Evolutionary conservation across 2,113 vertebrate species (phyloP), one percentile per base, ranked within the genome.

Genomic region (Zosterops pallidus): DNA sequence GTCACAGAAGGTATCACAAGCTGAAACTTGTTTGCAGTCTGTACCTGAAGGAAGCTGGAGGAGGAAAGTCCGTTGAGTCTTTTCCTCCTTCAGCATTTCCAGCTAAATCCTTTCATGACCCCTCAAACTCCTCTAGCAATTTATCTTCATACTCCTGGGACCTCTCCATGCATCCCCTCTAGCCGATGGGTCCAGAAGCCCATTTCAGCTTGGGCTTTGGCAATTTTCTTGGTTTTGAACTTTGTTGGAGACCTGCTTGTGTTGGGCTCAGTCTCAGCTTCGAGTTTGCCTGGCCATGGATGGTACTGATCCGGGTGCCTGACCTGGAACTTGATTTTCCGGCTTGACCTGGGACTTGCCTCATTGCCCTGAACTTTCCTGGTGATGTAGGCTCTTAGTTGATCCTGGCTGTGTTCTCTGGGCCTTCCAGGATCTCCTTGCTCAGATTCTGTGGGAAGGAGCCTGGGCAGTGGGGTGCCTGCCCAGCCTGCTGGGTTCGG

Each of bases 221-320:
- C 13, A 11, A 6, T 44, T 53, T 46, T 11, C 8, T 7, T 31
- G 7, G 0, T 44, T 65, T 59, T 9, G 24, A 23, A 0, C 9
- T 39, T 6, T 1, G 5, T 1, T 55, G 28, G 20, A 76, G 79
- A 10, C 44, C 6, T 7, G 6, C 37, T 19, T 18, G 8, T 5
- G 31, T 15, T 12, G 20, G 14, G 8, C 19, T 60, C 29, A 47
- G 33, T 49, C 37, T 39, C 29, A 56, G 19, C n/a, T 18, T 16
- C 0, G 8, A 22, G 21, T 12, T 42, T 23, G 9, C 37, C n/a
- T 18, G 37, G 35, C 53, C 17, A 1, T 6, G 37, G 37, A 4
- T 14, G 1, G 9, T 39, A 5, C 4, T 5, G 23, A 21, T 18
- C 26, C 0, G 0, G 15, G 28, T 33, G 29, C n/a, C n/a, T n/a